Evolutionary conservation across 2,888 invertebrate genomes (phyloP), one percentile per base, ranked within the genome.

Genomic region (Carterocephalus palaemon): DNA sequence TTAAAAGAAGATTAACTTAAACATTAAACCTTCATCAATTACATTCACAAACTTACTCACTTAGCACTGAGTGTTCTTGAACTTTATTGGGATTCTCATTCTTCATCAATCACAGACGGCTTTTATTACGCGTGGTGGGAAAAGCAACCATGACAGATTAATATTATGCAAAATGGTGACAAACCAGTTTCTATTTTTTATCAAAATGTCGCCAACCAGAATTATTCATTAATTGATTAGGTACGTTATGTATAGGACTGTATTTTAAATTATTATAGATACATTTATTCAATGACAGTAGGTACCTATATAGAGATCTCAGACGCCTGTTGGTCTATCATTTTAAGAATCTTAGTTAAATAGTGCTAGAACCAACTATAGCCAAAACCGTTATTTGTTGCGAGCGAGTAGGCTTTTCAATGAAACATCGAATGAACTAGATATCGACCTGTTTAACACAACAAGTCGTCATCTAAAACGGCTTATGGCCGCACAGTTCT

Each of bases 91-190:
- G 10, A 32, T 6, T 6, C 19, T 10, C 9, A 32, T 6, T 6
- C 19, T 10, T 9, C 5, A 32, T 19, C 32, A 7, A 32, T 20
- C 31, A 32, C 52, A 52, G 56, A 55, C 51, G 54, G 51, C 52
- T 57, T 32, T 41, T 48, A n/a, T n/a, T n/a, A 57, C 57, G 56
- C 26, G 20, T 36, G 36, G 41, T 48, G 46, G 47, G 50, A 56
- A 56, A 51, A 46, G 46, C 52, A 47, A 33, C 41, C 46, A 38
- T 51, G 49, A 46, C 48, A 58, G 52, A 54, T 60, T 56, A 59
- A 58, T 52, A 54, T 60, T 56, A 59, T 59, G 43, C 56, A 45
- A 52, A 53, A 54, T 56, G 47, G 47, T 48, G 23, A 24, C 49
- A 36, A 43, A 54, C 56, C 38, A 36, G 51, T 52, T 52, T 52